Evolutionary conservation across 1,140 invertebrate genomes (phyloP), one percentile per base, ranked within the genome.

Genomic region (Orius insidiosus): DNA sequence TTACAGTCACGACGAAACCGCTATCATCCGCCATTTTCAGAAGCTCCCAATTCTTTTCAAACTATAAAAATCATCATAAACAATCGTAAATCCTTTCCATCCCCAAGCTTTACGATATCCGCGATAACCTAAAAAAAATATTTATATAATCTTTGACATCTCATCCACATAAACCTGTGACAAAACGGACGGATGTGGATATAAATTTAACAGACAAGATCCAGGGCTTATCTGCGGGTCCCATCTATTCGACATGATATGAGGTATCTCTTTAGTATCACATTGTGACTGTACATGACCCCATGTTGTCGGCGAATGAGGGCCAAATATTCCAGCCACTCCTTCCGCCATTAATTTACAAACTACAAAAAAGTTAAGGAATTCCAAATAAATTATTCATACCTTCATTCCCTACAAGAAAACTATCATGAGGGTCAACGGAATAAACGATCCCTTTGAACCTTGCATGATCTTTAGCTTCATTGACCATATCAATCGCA

Each of bases 201-300:
- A 90, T 11, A 96, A 70, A 68, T 93, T 94, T 54, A 96, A 85
- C 16, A 92, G 75, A 62, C 85, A 92, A 56, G 84, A 88, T 61
- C 88, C 84, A 38, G 84, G 69, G 43, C 83, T 66, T n/a, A 85
- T 72, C 41, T 82, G 67, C 60, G 81, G 87, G 64, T 93, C 85
- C 87, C 88, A 95, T 49, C 87, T 72, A 1, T 73, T 74, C 43
- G 86, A 89, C 65, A 93, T 86, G 56, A 95, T 72, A 63, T 96
- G 89, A 1, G 90, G 90, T 55, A 95, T 81, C 65, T 95, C 88
- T 77, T 93, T 85, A n/a, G 87, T 86, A 64, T 94, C 89, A 62
- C 89, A 94, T 55, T 94, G 92, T 46, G 85, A 89, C 64, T 95
- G 89, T 9, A 94, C 85, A 64, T 94, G 88, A 49, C 81, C 82